Base-by-base conservation (phyloP, 2,113 vertebrate species). In the Datnioides undecimradiatus region DNA sequence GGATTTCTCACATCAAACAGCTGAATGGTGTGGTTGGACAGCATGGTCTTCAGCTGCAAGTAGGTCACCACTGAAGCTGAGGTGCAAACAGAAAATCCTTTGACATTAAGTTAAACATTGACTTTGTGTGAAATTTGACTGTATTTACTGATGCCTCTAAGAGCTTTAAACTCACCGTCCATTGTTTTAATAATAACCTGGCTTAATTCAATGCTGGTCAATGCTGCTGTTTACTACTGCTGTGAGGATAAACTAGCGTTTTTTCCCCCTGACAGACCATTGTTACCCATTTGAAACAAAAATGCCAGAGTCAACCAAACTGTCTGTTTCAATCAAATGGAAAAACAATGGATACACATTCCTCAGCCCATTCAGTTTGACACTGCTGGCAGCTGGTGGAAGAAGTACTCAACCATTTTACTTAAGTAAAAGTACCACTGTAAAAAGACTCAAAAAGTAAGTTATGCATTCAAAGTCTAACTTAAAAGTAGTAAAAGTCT, bases 1-100 rank as follows among this genome's bases (percentile, higher is more conserved):
- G 89, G 91, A 17, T 82, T 91, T 45, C 95, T 90, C 62, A 95
- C 94, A 3, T 96, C 95, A 63, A 95, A 92, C 7, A 96, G 82
- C 69, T 94, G 93, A 65, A 93, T 38, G 33, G 78, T 79, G 17
- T 66, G 71, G 16, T 21, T 78, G 51, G 83, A 59, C 76, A 94
- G 51, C 93, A 95, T 93, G 16, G 45, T 64, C 80, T 92, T 93
- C 68, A 95, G 82, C 79, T 95, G 92, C 0, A 91, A 46, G 75
- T 94, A 84, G 6, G 90, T 91, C 87, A 95, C 94, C 52, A 90
- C 91, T 29, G 83, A 88, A 21, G 46, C 88, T 91, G 68, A 67
- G 27, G 3, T 21, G 21, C 3, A 63, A 60, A 73, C 19, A 69
- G 11, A 25, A 52, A 40, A 62, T 16, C 38, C 21, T n/a, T 48